These are phyloP conservation scores for Trissolcus brochymenae DNA, from an alignment of 2,888 invertebrate species.

Conservation along the genomic window DNA sequence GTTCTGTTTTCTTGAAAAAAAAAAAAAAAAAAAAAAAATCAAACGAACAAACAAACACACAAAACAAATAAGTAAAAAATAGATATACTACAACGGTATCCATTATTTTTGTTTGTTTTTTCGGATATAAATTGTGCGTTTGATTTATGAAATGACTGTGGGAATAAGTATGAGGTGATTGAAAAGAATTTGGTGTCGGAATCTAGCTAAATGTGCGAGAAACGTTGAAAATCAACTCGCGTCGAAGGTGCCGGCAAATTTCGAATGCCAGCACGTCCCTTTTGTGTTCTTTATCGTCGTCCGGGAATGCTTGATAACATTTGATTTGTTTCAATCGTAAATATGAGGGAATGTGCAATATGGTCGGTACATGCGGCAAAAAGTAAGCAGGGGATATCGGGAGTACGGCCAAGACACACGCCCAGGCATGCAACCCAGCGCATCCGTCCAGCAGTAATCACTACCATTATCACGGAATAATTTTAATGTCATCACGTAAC, in stretches of 20 bases:
- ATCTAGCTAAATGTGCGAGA: too few relatives aligned
- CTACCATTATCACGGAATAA: constrained; percentile 56
- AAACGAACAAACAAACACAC: neutral
- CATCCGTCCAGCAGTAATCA: constrained; percentile 55
- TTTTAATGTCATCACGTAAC: constrained; percentile 56
- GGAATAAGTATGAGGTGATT: neutral
- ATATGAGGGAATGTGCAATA: constrained; percentile 68
- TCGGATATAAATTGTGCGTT: too few relatives aligned
- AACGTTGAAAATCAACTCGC: constrained; percentile 58
- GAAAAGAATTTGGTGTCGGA: too few relatives aligned
- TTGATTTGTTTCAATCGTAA: constrained; percentile 77
- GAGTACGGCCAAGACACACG: constrained; percentile 42
- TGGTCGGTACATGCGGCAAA: constrained; percentile 55
- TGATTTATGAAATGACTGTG: too few relatives aligned
- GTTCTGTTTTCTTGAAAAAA: neutral
- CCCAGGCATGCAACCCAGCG: constrained; percentile 50
- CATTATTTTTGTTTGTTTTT: too few relatives aligned
- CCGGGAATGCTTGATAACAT: constrained; percentile 76
- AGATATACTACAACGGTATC: too few relatives aligned
- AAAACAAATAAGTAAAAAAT: too few relatives aligned
- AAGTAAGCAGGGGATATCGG: constrained; percentile 36
- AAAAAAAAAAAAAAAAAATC: too few relatives aligned
- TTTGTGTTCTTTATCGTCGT: constrained; percentile 75
- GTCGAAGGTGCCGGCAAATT: constrained; percentile 66
- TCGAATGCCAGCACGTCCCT: constrained; percentile 72